Evolutionary conservation across 2,113 vertebrate genomes (phyloP), one percentile per base, ranked within the genome.

Genomic region (Centrocercus urophasianus): DNA sequence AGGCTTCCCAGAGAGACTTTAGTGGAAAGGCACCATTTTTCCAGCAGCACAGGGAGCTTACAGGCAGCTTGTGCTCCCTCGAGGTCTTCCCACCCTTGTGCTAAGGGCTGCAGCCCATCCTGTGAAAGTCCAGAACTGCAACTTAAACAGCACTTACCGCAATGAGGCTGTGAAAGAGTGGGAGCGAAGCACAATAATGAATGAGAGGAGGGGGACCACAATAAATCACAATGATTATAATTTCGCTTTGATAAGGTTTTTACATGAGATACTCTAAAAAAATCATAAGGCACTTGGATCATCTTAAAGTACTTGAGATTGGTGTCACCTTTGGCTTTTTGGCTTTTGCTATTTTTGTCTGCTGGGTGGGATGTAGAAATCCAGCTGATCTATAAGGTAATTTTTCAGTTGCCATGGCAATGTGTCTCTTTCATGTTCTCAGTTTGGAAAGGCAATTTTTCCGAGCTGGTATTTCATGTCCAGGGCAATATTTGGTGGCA

Each of bases 381-480:
- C 76, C 86, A 90, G 61, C 69, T 83, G 76, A 90, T 76, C 65
- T 86, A n/a, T 78, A 88, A 89, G 77, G 70, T 95, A 88, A 88
- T 75, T 86, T 81, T 89, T 81, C 70, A 79, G 92, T 95, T 96
- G 73, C 86, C 88, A 86, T 86, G 86, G 70, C 73, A 84, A 94
- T 54, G 17, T 56, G 20, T 52, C 64, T 88, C 0, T 0, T 83
- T 92, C 69, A 21, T 22, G 54, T 59, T 85, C 86, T 90, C n/a
- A 79, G 40, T 20, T 89, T 89, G 74, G 92, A 81, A 86, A 22
- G 73, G 63, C 81, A 59, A 69, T 85, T 79, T 70, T 82, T 95
- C 77, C 70, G 50, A 1, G 6, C 57, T 75, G 83, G 47, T 90
- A 20, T 86, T 90, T 90, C 73, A 24, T 18, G 36, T 82, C 28